Evolutionary conservation across 2,797 vertebrate species (phyloP).

Genomic region (Anas bernieri): DNA sequence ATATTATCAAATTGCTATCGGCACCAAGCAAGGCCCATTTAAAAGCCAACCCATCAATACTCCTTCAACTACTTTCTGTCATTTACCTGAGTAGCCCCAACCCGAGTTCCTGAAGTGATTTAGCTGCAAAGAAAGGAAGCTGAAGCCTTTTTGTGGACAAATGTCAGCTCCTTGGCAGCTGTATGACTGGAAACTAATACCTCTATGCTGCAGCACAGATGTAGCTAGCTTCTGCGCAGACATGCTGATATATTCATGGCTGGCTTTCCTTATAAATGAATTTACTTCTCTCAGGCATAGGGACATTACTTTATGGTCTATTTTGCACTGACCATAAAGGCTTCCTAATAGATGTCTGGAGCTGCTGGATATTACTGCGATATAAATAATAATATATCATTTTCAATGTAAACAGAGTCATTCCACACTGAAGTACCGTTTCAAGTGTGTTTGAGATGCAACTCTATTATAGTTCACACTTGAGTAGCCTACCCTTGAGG

Average conservation of each 20-base stretch:
- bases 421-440: slow-evolving; percentile 5
- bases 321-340: slow-evolving; percentile 24
- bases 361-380: slow-evolving; percentile 9
- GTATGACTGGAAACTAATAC: neutral
- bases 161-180: neutral
- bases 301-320: slow-evolving; percentile 2
- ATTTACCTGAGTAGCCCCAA: neutral
- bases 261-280: slow-evolving; percentile 20
- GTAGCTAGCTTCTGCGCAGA: neutral
- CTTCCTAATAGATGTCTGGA: slow-evolving; percentile 40
- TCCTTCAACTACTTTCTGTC: neutral
- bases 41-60: neutral
- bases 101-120: neutral
- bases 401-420: slow-evolving; percentile 58
- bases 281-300: neutral
- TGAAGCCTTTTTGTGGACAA: neutral
- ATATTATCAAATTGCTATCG: neutral
- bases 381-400: slow-evolving; percentile 59
- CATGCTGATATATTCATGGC: neutral
- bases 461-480: slow-evolving; percentile 54
- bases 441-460: slow-evolving; percentile 31
- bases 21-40: neutral
- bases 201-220: neutral
- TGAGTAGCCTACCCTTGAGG: slow-evolving; percentile 64
- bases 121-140: neutral